Base-by-base conservation (phyloP, 2,888 invertebrate genomes). In the Uropetala carovei region DNA sequence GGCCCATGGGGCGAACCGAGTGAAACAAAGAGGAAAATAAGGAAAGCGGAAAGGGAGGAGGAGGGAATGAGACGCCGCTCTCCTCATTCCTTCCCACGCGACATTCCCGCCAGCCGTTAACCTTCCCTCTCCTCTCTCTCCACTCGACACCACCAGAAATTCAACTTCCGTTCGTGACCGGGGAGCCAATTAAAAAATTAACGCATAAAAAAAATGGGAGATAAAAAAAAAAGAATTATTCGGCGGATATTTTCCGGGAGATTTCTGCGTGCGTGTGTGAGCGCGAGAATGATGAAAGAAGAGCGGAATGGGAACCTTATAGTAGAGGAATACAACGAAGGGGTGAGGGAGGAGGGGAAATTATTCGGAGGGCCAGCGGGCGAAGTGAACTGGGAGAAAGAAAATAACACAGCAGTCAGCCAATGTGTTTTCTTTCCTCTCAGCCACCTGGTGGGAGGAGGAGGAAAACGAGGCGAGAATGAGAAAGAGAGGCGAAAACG, bases 81-180 rank as follows among this genome's bases (percentile, higher is more conserved):
- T 43, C 43, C 43, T 43, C 43, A 68, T 68, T 68, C 68, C 75
- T 75, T 75, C 75, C 75, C 22, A 75, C 13, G 22, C 75, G 75
- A 75, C 75, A 75, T 75, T 75, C 75, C 75, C 75, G 75, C 27
- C 75, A 75, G 75, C 75, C 75, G 75, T 75, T 75, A 75, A 75
- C 75, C 75, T 75, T 75, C 75, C 22, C 75, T 22, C 22, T 22
- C 22, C 16, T 14, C 16, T n/a, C 64, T n/a, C 13, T 14, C 14
- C 64, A 18, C 68, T 13, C n/a, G 68, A 68, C 75, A 75, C 75
- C 75, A 75, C 75, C 75, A 75, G 9, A 75, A 75, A 75, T 75
- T 75, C 75, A 27, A 75, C 75, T 75, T 75, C 75, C 75, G 75
- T 75, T 75, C 75, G 75, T 75, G 75, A 75, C 75, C 75, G 22